phyloP scores from a whole-genome alignment of 2,113 vertebrate species.

The Cyprinodon variegatus region DNA sequence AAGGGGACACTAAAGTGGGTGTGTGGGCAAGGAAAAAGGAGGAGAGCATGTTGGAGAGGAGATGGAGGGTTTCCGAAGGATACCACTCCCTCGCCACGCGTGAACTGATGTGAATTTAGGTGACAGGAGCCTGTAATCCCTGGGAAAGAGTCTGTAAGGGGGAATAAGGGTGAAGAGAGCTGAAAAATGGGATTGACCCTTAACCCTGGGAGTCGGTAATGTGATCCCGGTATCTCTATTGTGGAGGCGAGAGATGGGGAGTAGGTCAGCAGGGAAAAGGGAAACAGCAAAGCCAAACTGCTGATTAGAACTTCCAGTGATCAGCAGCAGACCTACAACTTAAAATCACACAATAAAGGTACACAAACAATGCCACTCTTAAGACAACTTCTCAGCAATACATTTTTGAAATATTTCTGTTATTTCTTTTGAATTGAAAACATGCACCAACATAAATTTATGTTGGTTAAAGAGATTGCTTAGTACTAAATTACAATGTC shows the following conservation, averaged over 20 bases:
- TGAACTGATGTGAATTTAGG: conserved; percentile 77
- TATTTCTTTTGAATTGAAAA: neutral
- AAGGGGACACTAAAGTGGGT: conserved; percentile 48
- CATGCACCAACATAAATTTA: neutral
- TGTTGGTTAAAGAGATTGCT: too few species aligned
- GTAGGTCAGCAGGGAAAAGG: conserved; percentile 59
- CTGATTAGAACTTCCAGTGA: conserved; percentile 76
- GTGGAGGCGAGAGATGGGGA: conserved; percentile 51
- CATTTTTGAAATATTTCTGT: neutral
- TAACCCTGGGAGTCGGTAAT: conserved; percentile 67
- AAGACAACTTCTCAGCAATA: neutral
- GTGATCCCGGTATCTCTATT: conserved; percentile 74
- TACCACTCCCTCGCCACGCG: conserved; percentile 68
- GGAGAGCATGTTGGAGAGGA: conserved; percentile 19
- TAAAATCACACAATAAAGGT: conserved; percentile 9
- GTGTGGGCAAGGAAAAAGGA: conserved; percentile 8
- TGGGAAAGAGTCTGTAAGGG: conserved; percentile 61
- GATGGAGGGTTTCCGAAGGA: conserved; percentile 59
- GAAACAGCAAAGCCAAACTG: conserved; percentile 47
- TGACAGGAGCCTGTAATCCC: conserved; percentile 65
- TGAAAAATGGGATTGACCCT: conserved; percentile 78
- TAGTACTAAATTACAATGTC: too few species aligned
- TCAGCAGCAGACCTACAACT: conserved; percentile 38
- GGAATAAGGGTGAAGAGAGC: conserved; percentile 44
- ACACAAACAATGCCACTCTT: neutral